Percentiles rank a stretch among this genome's conserved stretches.
These are phyloP conservation scores for Mesorhabditis belari DNA, from an alignment of 2,888 invertebrate genomes.

Conservation along the genomic window DNA sequence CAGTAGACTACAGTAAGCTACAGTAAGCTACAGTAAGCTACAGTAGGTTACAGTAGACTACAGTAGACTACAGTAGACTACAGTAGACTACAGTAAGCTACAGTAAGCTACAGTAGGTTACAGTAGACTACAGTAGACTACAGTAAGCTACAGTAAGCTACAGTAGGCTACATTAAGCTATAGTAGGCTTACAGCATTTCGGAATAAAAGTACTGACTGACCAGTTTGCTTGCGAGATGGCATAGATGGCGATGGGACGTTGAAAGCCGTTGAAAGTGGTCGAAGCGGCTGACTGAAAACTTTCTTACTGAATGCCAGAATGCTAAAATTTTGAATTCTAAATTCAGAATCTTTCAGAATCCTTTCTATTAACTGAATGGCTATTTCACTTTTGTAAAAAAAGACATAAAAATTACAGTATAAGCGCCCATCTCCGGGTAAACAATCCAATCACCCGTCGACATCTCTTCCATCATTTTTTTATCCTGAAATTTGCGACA, in stretches of 20 bases:
- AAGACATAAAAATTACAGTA: too few species aligned
- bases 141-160: constrained; percentile 81
- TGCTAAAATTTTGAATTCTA: too few species aligned
- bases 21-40: too few species aligned
- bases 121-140: constrained; percentile 89
- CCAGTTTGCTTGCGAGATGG: not conserved
- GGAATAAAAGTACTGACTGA: not conserved
- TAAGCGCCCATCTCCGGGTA: constrained; percentile 98
- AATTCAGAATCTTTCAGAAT: too few species aligned
- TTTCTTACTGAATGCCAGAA: too few species aligned
- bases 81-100: too few species aligned
- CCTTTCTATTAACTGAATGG: too few species aligned
- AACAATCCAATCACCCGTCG: constrained; percentile 77
- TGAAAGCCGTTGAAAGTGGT: constrained; percentile 91
- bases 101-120: too few species aligned
- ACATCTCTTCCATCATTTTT: constrained; percentile 65
- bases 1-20: too few species aligned
- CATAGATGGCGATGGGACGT: constrained; percentile 61
- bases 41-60: too few species aligned
- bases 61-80: too few species aligned
- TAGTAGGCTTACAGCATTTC: not conserved
- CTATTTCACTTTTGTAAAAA: too few species aligned
- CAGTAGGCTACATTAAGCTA: not conserved
- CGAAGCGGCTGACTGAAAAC: constrained; percentile 80
- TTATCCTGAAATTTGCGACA: constrained; percentile 70